phyloP scores from a whole-genome alignment of 2,113 vertebrate species.

The Brachyistius frenatus region DNA sequence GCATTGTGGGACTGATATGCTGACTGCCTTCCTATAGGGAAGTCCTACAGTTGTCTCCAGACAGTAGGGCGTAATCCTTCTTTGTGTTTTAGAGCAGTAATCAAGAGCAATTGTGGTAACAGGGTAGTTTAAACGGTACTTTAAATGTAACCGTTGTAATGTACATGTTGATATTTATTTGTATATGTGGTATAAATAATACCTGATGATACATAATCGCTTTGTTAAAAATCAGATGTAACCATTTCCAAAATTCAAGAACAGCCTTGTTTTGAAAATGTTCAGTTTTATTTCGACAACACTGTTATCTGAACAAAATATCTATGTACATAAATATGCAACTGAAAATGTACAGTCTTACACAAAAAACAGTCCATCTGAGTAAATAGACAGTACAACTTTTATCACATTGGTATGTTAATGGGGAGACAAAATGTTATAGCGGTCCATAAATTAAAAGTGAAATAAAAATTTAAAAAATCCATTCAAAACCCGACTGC shows the following conservation, averaged over 20 bases:
- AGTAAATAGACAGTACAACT: constrained; percentile 63
- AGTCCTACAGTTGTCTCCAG: constrained; percentile 21
- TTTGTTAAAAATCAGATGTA: constrained; percentile 9
- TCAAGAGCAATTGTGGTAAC: constrained; percentile 8
- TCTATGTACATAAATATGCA: constrained; percentile 85
- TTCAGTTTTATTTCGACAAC: constrained; percentile 81
- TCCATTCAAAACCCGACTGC: constrained; percentile 46
- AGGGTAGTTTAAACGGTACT: constrained; percentile 5
- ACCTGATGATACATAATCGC: constrained; percentile 1
- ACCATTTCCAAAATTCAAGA: constrained; percentile 16
- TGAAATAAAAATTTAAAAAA: constrained; percentile 38
- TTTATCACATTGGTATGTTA: constrained; percentile 61
- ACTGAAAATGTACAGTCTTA: constrained; percentile 79
- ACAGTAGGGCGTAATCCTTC: constrained; percentile 5
- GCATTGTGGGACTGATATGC: constrained; percentile 35
- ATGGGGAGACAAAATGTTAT: constrained; percentile 57
- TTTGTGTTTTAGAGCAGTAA: constrained; percentile 34
- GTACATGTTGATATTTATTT: constrained; percentile 37
- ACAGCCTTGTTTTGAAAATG: constrained; percentile 78
- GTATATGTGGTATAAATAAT: constrained; percentile 26
- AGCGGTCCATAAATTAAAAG: constrained; percentile 75
- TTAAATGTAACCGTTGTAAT: constrained; percentile 37
- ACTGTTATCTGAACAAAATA: constrained; percentile 81
- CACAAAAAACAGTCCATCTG: constrained; percentile 64
- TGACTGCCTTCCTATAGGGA: constrained; percentile 13